Evolutionary conservation across 2,888 invertebrate species (phyloP).

Genomic region (Mycalesis mineus): DNA sequence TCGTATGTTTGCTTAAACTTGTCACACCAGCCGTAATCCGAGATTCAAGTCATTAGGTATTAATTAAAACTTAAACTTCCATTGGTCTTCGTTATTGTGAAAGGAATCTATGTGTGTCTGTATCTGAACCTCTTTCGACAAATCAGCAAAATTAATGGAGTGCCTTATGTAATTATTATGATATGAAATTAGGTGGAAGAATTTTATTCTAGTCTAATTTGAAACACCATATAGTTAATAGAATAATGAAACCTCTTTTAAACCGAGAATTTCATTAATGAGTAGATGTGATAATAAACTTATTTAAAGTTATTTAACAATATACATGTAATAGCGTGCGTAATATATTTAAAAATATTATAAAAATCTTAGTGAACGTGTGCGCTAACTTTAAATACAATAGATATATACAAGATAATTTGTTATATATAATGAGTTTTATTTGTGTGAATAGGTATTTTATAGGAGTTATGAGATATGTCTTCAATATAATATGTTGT

Average conservation of each 20-base stretch:
- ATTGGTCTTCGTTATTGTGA: conserved; percentile 68
- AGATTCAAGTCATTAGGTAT: background rate
- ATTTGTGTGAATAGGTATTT: conserved; percentile 30
- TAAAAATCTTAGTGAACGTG: conserved; percentile 42
- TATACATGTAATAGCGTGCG: conserved; percentile 33
- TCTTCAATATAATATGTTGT: conserved; percentile 23
- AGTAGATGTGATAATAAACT: conserved; percentile 61
- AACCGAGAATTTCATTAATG: conserved; percentile 62
- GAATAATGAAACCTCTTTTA: conserved; percentile 64
- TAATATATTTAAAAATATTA: conserved; percentile 34
- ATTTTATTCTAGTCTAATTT: conserved; percentile 77
- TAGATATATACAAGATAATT: conserved; percentile 36
- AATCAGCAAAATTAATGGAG: conserved; percentile 76
- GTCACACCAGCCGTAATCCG: background rate
- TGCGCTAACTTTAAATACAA: conserved; percentile 46
- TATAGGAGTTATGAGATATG: conserved; percentile 29
- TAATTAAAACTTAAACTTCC: conserved; percentile 49
- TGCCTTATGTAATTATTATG: conserved; percentile 78
- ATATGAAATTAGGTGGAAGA: conserved; percentile 76
- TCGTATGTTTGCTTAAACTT: background rate
- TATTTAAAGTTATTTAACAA: conserved; percentile 54
- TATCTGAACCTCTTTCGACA: conserved; percentile 65
- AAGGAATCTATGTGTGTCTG: conserved; percentile 49
- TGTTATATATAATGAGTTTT: conserved; percentile 36
- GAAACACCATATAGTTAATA: conserved; percentile 76